These are phyloP conservation scores for Pandemis corylana DNA, from an alignment of 2,888 invertebrate genomes.

Conservation along the genomic window DNA sequence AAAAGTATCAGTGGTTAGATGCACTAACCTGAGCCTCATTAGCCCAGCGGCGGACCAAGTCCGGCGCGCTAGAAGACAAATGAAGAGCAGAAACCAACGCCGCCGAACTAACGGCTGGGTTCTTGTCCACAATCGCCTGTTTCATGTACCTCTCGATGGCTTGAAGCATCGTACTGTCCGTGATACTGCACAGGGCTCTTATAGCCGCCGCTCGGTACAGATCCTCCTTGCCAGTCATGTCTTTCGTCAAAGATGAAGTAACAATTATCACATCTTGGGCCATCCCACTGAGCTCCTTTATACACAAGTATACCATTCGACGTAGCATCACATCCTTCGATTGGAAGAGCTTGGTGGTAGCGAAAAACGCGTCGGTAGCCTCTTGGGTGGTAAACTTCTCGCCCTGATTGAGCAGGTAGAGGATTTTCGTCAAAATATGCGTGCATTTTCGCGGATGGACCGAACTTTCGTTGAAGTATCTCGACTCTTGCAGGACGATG, in stretches of 20 bases:
- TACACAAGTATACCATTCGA: slow-evolving; percentile 97
- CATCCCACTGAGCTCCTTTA: slow-evolving; percentile 96
- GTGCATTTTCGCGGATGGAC: slow-evolving; percentile 99
- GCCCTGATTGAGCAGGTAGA: slow-evolving; percentile 98
- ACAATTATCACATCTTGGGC: slow-evolving; percentile 99
- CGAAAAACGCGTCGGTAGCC: slow-evolving; percentile 99
- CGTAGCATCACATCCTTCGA: slow-evolving; percentile 97
- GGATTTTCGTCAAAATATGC: slow-evolving; percentile 97
- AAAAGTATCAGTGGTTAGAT: too few species aligned
- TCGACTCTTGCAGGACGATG: slow-evolving; percentile 97
- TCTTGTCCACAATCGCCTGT: slow-evolving; percentile 99
- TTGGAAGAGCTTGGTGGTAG: slow-evolving; percentile 99
- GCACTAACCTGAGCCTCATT: slow-evolving; percentile 96
- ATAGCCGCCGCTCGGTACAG: slow-evolving; percentile 97
- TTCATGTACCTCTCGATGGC: slow-evolving; percentile 99
- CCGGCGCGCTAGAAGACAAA: slow-evolving; percentile 91
- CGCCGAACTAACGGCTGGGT: slow-evolving; percentile 97
- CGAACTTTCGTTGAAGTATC: slow-evolving; percentile 98
- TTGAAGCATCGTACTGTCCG: slow-evolving; percentile 97
- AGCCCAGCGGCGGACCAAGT: slow-evolving; percentile 98
- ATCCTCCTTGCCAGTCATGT: slow-evolving; percentile 99
- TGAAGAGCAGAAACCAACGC: slow-evolving; percentile 97
- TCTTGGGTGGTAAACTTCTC: slow-evolving; percentile 96
- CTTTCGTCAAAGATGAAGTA: slow-evolving; percentile 98
- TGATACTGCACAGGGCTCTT: slow-evolving; percentile 98